These are phyloP conservation scores for Panonychus citri DNA, from an alignment of 1,140 invertebrate genomes.

Conservation along the genomic window DNA sequence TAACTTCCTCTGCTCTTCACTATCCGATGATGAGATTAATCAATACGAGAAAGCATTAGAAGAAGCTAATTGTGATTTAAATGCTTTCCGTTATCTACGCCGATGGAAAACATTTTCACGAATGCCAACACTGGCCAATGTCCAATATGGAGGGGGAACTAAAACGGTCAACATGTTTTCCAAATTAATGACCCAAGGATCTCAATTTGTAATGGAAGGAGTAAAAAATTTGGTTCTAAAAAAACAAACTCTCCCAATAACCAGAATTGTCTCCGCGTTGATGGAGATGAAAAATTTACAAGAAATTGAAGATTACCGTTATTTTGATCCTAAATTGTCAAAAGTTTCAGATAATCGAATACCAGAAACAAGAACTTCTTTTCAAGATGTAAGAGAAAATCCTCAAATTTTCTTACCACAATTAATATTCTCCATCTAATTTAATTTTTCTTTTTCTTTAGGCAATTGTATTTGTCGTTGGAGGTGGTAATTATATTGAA, in stretches of 20 bases:
- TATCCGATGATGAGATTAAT: constrained; percentile 58
- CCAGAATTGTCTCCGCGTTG: constrained; percentile 67
- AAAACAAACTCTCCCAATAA: constrained; percentile 74
- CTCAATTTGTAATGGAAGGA: constrained; percentile 97
- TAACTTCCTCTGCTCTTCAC: constrained; percentile 49
- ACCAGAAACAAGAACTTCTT: constrained; percentile 23
- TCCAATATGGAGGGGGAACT: constrained; percentile 70
- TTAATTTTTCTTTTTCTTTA: constrained; percentile 30
- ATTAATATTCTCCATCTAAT: neutral
- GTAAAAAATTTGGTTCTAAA: constrained; percentile 98
- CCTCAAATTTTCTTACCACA: neutral
- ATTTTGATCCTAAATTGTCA: constrained; percentile 75
- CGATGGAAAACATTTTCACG: constrained; percentile 40
- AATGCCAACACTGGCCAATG: constrained; percentile 30
- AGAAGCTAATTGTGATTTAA: constrained; percentile 58
- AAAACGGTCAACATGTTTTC: constrained; percentile 96
- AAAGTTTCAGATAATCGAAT: constrained; percentile 33
- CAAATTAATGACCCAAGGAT: constrained; percentile 85
- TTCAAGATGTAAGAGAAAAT: constrained; percentile 25
- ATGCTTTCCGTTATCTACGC: constrained; percentile 57
- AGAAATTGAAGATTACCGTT: constrained; percentile 63
- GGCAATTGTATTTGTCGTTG: constrained; percentile 86
- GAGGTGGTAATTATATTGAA: constrained; percentile 97
- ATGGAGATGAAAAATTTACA: constrained; percentile 57
- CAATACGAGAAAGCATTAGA: constrained; percentile 52